These are phyloP conservation scores for Drosophila neotestacea DNA, from an alignment of 2,888 invertebrate species.

Conservation along the genomic window DNA sequence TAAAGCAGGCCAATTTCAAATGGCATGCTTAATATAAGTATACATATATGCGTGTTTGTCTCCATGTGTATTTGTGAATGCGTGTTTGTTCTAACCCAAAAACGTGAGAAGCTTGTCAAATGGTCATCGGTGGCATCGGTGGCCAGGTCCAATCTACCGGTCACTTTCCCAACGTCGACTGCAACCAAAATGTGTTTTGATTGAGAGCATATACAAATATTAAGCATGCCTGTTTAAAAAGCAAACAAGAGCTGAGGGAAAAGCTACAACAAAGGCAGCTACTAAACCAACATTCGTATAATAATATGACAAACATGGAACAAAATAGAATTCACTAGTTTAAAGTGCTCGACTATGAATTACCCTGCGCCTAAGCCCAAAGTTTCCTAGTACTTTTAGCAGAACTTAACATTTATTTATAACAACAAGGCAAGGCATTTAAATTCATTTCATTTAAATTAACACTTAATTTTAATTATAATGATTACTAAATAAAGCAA, in stretches of 20 bases:
- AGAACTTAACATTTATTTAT: too few relatives aligned
- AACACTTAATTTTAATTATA: too few relatives aligned
- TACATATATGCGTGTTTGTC: neutral
- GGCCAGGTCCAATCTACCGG: conserved; percentile 7
- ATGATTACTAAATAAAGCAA: too few relatives aligned
- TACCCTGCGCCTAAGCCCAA: too few relatives aligned
- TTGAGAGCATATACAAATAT: conserved; percentile 59
- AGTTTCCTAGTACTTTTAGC: too few relatives aligned
- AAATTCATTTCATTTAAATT: too few relatives aligned
- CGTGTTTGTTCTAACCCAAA: conserved; percentile 25
- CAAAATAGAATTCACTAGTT: neutral
- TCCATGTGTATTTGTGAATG: conserved; percentile 2
- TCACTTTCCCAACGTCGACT: conserved; percentile 18
- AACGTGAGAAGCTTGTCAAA: conserved; percentile 65
- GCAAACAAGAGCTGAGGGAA: conserved; percentile 19
- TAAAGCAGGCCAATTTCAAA: conserved; percentile 36
- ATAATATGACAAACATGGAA: neutral
- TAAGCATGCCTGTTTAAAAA: conserved; percentile 48
- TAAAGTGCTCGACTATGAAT: too few relatives aligned
- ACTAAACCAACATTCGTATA: conserved; percentile 2
- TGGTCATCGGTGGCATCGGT: conserved; percentile 24
- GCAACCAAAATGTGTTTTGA: conserved; percentile 15
- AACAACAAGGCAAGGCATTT: too few relatives aligned
- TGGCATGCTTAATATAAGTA: conserved; percentile 1
- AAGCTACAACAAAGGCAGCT: conserved; percentile 6